Evolutionary conservation across 2,888 invertebrate genomes (phyloP).

Genomic region (Deroplatys truncata): DNA sequence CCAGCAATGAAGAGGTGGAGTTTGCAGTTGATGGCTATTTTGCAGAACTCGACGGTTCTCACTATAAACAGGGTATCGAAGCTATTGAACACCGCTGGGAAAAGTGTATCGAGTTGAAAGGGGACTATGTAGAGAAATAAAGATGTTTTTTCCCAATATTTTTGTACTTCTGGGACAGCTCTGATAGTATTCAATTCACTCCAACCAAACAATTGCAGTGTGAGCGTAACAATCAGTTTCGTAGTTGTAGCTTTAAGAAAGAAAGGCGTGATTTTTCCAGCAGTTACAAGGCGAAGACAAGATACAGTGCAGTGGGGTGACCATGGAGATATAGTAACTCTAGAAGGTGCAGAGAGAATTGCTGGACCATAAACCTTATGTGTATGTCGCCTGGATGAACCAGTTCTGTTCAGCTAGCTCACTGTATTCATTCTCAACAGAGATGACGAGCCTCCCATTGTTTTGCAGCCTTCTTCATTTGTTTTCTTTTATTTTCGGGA

Average conservation of each 20-base stretch:
- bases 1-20: too few species aligned
- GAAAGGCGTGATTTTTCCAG: neutral
- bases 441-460: neutral
- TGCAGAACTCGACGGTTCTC: too few species aligned
- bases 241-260: neutral
- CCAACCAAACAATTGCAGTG: too few species aligned
- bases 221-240: neutral
- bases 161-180: too few species aligned
- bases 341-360: neutral
- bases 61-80: too few species aligned
- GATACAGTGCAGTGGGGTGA: neutral
- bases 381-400: neutral
- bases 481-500: neutral
- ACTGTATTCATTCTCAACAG: neutral
- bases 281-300: neutral
- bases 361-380: neutral
- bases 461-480: neutral
- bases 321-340: neutral
- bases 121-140: too few species aligned
- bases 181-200: too few species aligned
- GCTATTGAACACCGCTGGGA: too few species aligned
- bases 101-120: too few species aligned
- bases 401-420: neutral
- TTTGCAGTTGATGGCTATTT: too few species aligned
- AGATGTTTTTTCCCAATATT: too few species aligned